phyloP scores from a whole-genome alignment of 1,140 invertebrate genomes.

The Protaetia brevitarsis region DNA sequence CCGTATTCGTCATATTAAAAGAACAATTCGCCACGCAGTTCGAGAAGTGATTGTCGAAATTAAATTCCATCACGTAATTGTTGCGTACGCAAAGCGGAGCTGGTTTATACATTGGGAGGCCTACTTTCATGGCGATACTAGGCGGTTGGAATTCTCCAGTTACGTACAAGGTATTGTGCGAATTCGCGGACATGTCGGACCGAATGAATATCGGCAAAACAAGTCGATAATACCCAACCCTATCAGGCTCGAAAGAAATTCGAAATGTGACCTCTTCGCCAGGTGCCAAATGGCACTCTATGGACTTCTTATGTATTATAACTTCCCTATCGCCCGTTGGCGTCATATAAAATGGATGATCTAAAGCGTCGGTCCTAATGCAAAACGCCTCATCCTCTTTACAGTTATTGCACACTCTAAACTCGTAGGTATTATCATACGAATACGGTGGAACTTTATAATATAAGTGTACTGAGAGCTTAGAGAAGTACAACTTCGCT shows the following conservation, averaged over 20 bases:
- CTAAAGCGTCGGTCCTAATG: constrained; percentile 25
- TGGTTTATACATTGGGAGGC: background rate
- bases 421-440: background rate
- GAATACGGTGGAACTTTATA: background rate
- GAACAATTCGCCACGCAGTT: background rate
- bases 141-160: background rate
- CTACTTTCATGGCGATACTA: background rate
- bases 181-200: constrained; percentile 3
- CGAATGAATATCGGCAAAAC: constrained; percentile 23
- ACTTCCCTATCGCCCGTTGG: background rate
- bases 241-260: background rate
- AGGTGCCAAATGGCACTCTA: constrained; percentile 22
- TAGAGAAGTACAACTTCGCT: background rate
- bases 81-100: background rate
- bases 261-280: constrained; percentile 20
- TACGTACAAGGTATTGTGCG: background rate
- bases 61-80: background rate
- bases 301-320: constrained; percentile 14
- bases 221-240: background rate
- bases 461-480: background rate
- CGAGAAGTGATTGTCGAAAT: background rate
- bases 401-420: constrained; percentile 23
- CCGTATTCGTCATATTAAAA: background rate
- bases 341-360: constrained; percentile 6
- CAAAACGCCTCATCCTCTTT: constrained; percentile 21